Conservation (phyloP, 1,140 invertebrate genomes). For the Drosophila micromelanica region DNA sequence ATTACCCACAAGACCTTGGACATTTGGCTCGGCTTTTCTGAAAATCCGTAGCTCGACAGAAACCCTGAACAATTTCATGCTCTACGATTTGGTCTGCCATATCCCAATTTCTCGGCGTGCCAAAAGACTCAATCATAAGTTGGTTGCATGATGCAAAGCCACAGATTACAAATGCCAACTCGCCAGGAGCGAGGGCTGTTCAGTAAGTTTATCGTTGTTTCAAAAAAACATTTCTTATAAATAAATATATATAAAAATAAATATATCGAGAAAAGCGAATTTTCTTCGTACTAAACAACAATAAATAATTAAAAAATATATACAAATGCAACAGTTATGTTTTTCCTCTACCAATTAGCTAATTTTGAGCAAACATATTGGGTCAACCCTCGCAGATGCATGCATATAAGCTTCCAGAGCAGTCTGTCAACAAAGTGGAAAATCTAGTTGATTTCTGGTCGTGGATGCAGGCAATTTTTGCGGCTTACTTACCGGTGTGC, state of each 20-base stretch:
- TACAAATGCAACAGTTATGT: too few species aligned
- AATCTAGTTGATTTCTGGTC: background rate
- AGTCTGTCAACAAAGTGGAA: background rate
- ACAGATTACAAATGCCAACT: background rate
- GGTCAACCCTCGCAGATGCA: background rate
- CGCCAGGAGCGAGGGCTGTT: background rate
- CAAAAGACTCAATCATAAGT: background rate
- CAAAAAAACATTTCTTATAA: too few species aligned
- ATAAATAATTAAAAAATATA: too few species aligned
- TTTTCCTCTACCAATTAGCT: too few species aligned
- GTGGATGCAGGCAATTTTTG: conserved; percentile 2
- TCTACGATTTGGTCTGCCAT: background rate
- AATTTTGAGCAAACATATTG: too few species aligned
- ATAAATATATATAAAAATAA: too few species aligned
- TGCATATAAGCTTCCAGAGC: too few species aligned
- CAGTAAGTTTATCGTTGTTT: background rate
- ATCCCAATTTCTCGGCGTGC: background rate
- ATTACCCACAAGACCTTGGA: background rate
- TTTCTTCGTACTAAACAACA: too few species aligned
- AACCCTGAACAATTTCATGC: background rate
- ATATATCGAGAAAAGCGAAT: too few species aligned
- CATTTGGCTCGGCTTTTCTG: background rate
- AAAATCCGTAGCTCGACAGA: background rate
- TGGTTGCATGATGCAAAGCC: background rate
- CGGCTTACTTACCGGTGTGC: background rate